phyloP scores from a whole-genome alignment of 2,797 vertebrate genomes.

The Hippoglossus hippoglossus region DNA sequence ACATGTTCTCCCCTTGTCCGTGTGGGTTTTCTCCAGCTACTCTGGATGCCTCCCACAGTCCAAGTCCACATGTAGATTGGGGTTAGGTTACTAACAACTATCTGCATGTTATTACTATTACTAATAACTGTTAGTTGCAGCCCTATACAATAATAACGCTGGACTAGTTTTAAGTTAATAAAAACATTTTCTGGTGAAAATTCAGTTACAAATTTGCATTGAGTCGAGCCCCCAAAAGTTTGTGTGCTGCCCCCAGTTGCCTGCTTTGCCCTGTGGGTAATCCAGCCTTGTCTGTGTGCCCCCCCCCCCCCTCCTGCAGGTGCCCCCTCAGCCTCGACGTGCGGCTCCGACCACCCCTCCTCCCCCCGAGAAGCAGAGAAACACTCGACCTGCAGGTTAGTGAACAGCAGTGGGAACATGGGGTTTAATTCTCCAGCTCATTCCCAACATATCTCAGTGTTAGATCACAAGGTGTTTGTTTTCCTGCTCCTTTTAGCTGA shows the following conservation, averaged over 20 bases:
- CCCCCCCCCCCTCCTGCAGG: slow-evolving; percentile 71
- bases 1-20: too few species aligned
- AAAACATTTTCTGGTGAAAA: too few species aligned
- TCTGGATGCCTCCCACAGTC: too few species aligned
- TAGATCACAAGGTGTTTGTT: neutral
- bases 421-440: neutral
- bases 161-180: too few species aligned
- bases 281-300: neutral
- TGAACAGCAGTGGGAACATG: neutral
- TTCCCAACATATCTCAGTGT: neutral
- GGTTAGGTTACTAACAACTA: too few species aligned
- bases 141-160: too few species aligned
- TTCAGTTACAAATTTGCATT: too few species aligned
- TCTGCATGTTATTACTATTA: too few species aligned
- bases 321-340: slow-evolving; percentile 89
- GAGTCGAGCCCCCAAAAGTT: too few species aligned
- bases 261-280: neutral
- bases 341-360: slow-evolving; percentile 91
- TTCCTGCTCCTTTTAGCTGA: slow-evolving; percentile 25
- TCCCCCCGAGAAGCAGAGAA: slow-evolving; percentile 91
- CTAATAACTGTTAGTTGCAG: too few species aligned
- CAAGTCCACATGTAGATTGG: too few species aligned
- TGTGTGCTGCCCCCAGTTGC: neutral
- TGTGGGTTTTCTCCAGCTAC: too few species aligned
- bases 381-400: slow-evolving; percentile 74